Percentiles rank a stretch among this genome's conserved stretches.
Conservation (phyloP, 2,888 invertebrate genomes). For the Lepidocyrtinus sp. region DNA sequence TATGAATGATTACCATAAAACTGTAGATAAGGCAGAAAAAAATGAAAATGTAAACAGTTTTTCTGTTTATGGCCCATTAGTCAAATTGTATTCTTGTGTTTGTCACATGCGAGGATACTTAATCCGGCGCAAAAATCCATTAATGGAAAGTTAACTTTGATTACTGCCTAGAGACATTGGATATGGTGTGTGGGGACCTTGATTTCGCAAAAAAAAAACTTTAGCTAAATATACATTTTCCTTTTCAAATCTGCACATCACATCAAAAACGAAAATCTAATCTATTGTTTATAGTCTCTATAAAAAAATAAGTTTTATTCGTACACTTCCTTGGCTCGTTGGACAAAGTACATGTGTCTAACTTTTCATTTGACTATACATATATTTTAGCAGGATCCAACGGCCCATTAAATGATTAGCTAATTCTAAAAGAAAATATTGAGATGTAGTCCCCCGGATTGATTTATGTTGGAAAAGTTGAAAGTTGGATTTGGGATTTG, state of each 20-base stretch:
- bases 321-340: not conserved
- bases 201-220: not conserved
- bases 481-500: no score
- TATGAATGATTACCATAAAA: not conserved
- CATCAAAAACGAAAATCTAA: not conserved
- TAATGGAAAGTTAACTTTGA: constrained; percentile 30
- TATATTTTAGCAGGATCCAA: no score
- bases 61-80: constrained; percentile 20
- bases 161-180: not conserved
- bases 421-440: no score
- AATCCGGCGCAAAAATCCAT: constrained; percentile 49
- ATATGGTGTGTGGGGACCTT: constrained; percentile 11
- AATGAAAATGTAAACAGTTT: not conserved
- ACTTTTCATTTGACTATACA: no score
- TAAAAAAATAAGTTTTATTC: no score
- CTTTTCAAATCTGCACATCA: not conserved
- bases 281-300: not conserved
- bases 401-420: no score
- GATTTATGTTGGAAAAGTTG: no score
- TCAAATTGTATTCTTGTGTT: constrained; percentile 27
- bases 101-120: constrained; percentile 35
- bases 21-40: not conserved
- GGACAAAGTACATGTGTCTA: no score
- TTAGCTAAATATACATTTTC: not conserved
- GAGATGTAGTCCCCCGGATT: no score